Evolutionary conservation across 2,113 vertebrate species (phyloP), one percentile per base, ranked within the genome.

Genomic region (Mirounga angustirostris): DNA sequence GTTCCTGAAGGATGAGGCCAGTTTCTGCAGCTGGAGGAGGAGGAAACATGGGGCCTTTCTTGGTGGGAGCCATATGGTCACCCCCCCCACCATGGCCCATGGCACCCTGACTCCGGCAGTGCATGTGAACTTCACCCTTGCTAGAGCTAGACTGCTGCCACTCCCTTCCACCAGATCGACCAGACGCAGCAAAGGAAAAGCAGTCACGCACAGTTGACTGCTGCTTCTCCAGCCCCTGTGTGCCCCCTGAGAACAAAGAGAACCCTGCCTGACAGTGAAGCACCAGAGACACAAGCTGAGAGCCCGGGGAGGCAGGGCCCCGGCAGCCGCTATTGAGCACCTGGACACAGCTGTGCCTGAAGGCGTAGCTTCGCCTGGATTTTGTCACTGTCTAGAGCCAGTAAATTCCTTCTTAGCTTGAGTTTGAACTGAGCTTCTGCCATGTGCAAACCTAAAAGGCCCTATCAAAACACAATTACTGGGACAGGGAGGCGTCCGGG

Each of bases 151-250:
- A 7, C 65, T 24, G 54, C 54, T 0, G 10, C 67, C 24, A 18
- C 24, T 14, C 2, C n/a, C 65, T 30, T 2, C 36, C 16, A 4
- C 14, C 12, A 1, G 30, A n/a, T 0, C 40, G 4, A 0, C 4
- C 26, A 4, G 88, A 30, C 0, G 0, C 63, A 8, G 28, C 40
- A 9, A 0, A 59, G 40, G 26, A 43, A 59, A 24, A 40, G 46
- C 40, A 33, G 19, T 5, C 12, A 0, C 4, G 19, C 10, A 13
- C 28, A 7, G 26, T 4, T 10, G 2, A 28, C 59, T 4, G 2
- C 74, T 13, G n/a, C 69, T 1, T 5, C n/a, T 24, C 5, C 0
- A 2, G 22, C 54, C 21, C 43, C 50, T 6, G 26, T 30, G 10
- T 9, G 2, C 18, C 16, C 30, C 76, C 76, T 33, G 26, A 78